phyloP scores from a whole-genome alignment of 2,797 vertebrate genomes.

The Heliangelus exortis region DNA sequence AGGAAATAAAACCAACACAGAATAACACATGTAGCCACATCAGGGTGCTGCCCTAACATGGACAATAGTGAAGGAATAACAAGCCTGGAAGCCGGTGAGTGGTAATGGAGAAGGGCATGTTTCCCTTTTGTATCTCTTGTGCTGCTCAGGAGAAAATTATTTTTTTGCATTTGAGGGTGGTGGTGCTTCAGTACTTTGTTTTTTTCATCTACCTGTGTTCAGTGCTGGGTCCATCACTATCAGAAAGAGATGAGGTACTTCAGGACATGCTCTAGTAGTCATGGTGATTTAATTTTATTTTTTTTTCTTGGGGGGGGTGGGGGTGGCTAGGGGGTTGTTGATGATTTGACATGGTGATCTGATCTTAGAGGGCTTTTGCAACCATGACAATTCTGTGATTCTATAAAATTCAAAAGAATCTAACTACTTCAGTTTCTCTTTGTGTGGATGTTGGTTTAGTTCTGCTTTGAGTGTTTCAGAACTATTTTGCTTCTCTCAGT shows the following conservation, averaged over 20 bases:
- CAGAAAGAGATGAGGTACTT: no score
- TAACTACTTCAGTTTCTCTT: background rate
- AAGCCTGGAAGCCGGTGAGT: background rate
- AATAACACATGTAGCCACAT: background rate
- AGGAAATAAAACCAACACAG: background rate
- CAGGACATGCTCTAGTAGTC: no score
- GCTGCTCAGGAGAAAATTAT: background rate
- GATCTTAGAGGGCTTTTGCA: no score
- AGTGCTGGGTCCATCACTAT: no score
- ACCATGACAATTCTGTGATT: no score
- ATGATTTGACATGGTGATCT: no score
- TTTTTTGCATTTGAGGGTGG: background rate
- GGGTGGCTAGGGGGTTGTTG: no score
- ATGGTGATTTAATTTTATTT: no score
- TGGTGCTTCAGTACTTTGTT: background rate
- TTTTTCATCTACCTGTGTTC: background rate
- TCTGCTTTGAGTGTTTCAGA: background rate
- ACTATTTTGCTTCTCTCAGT: background rate
- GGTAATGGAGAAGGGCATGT: accelerated
- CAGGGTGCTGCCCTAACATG: background rate
- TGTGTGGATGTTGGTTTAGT: background rate
- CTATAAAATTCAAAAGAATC: background rate
- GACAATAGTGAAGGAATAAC: accelerated
- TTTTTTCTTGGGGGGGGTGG: no score
- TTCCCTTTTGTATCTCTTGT: background rate